Evolutionary conservation across 2,888 invertebrate genomes (phyloP).

Genomic region (Carterocephalus palaemon): DNA sequence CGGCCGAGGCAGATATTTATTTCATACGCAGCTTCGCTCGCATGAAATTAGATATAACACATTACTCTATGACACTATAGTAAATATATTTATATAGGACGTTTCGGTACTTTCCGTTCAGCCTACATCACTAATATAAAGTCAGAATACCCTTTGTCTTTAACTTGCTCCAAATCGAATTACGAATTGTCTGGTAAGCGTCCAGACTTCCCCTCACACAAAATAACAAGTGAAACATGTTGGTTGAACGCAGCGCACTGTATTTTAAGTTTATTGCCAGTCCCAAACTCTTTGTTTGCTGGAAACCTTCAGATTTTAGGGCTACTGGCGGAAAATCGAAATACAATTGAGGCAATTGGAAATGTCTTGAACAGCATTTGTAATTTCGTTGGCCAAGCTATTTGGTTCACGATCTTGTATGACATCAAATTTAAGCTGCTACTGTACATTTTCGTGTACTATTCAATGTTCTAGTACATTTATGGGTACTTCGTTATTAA

Average conservation of each 20-base stretch:
- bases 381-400: slow-evolving; percentile 5
- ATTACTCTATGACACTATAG: too few relatives aligned
- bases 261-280: slow-evolving; percentile 26
- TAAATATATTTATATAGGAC: too few relatives aligned
- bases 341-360: slow-evolving; percentile 22
- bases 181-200: slow-evolving; percentile 27
- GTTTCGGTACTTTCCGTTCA: slow-evolving; percentile 4
- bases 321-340: slow-evolving; percentile 24
- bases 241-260: slow-evolving; percentile 21
- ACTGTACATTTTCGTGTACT: too few relatives aligned
- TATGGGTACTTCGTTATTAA: too few relatives aligned
- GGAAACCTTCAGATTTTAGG: slow-evolving; percentile 23
- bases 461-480: too few relatives aligned
- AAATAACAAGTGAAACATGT: slow-evolving; percentile 25
- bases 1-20: too few relatives aligned
- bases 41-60: not conserved
- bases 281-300: slow-evolving; percentile 22
- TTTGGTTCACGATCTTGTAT: not conserved
- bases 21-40: too few relatives aligned
- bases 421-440: too few relatives aligned
- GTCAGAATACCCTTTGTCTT: slow-evolving; percentile 22
- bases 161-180: slow-evolving; percentile 25
- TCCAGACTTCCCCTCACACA: slow-evolving; percentile 26
- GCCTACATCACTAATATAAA: slow-evolving; percentile 13
- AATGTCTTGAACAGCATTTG: slow-evolving; percentile 19